phyloP scores from a whole-genome alignment of 2,888 invertebrate species.

The Lithophane socia region DNA sequence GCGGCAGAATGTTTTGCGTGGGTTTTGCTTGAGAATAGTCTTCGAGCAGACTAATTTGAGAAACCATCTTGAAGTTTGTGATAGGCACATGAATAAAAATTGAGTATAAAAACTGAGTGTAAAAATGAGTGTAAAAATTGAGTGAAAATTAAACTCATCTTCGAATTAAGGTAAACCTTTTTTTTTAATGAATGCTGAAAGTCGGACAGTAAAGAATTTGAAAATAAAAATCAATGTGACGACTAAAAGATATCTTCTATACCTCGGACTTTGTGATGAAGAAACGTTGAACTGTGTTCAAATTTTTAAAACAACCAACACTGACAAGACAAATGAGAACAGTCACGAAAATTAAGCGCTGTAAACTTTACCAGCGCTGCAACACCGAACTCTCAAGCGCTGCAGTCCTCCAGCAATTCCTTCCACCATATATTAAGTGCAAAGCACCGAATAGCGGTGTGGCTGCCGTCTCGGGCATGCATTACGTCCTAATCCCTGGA shows the following conservation, averaged over 20 bases:
- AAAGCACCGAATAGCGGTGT: slow-evolving; percentile 53
- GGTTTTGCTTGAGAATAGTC: not conserved
- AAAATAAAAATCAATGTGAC: not conserved
- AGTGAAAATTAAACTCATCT: not conserved
- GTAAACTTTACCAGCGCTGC: slow-evolving; percentile 23
- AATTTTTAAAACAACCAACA: slow-evolving; percentile 15
- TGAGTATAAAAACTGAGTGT: no score
- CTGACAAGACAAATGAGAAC: slow-evolving; percentile 32
- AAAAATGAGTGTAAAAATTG: no score
- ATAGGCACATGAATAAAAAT: no score
- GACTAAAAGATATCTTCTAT: not conserved
- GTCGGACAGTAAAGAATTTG: not conserved
- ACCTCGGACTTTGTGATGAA: not conserved
- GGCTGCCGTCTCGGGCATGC: slow-evolving; percentile 67
- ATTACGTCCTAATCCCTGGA: slow-evolving; percentile 81
- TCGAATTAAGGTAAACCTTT: not conserved
- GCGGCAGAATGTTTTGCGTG: not conserved
- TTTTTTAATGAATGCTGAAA: not conserved
- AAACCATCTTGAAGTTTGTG: not conserved
- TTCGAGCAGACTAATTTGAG: not conserved
- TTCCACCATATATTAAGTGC: slow-evolving; percentile 58
- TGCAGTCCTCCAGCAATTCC: slow-evolving; percentile 17
- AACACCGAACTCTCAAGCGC: slow-evolving; percentile 32
- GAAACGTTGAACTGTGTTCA: not conserved
- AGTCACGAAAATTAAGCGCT: slow-evolving; percentile 41